Base-by-base conservation (phyloP, 2,797 vertebrate genomes). In the Falco peregrinus region DNA sequence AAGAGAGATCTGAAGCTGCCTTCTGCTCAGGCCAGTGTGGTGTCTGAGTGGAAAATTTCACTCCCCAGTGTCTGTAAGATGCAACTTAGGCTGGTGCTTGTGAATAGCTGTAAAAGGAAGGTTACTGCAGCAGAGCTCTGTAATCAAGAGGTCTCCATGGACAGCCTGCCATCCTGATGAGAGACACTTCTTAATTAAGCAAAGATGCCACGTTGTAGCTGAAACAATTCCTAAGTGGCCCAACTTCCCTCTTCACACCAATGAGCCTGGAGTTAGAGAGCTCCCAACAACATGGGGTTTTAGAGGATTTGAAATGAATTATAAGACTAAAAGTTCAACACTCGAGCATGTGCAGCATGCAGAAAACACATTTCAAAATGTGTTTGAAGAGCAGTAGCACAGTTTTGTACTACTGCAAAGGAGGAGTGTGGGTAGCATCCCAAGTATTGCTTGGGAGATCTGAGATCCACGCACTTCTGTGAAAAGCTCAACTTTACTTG, bases 121-220 rank as follows among this genome's bases (percentile, higher is more conserved):
- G 37, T 68, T 84, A 61, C 41, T 91, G 87, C 87, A 81, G 56
- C 65, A 94, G 51, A 84, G 54, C 59, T 84, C 59, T 95, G 29
- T 87, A 90, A 90, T 79, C 77, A 75, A 76, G 54, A 74, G 31
- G 51, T 92, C 84, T 84, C 89, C 31, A 28, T 4, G 64, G 77
- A 56, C 67, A 84, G 48, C 33, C 51, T 83, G 37, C 80, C 64
- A 82, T 95, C 70, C 45, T 82, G 67, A 74, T 50, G 37, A 82
- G 77, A 96, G 56, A 77, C 41, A 37, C n/a, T 89, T 76, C 63
- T 71, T 91, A 87, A 91, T 93, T 73, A 90, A 74, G 61, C 37
- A n/a, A 87, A 86, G 80, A 87, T 84, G 71, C 43, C 12, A 10
- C 78, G 56, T 10, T 76, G 73, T 88, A 88, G 47, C 79, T 89